A percentile compares a stretch with the other conserved stretches of the same genome.
Conservation (phyloP, 1,140 invertebrate species). For the Drosophila hydei region DNA sequence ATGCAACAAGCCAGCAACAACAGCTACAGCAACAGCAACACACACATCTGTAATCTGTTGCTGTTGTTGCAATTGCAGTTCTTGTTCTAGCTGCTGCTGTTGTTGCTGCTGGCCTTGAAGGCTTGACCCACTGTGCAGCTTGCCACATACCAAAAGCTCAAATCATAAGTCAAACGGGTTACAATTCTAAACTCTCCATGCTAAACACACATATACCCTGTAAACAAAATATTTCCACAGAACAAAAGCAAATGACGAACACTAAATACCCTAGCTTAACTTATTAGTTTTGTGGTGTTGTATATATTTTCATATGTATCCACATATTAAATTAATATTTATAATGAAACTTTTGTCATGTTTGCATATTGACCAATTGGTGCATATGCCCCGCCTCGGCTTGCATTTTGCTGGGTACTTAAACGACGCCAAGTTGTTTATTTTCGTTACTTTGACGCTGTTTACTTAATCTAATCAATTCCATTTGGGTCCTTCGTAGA, state of each 20-base stretch:
- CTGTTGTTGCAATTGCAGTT: conserved; percentile 32
- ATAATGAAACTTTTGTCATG: too few relatives aligned
- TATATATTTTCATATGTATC: too few relatives aligned
- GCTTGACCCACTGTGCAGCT: conserved; percentile 41
- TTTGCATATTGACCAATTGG: background rate
- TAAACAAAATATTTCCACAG: background rate
- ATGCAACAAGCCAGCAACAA: conserved; percentile 33
- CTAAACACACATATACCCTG: background rate
- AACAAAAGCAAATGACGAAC: too few relatives aligned
- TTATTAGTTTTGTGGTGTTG: too few relatives aligned
- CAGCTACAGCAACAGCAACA: conserved; percentile 28
- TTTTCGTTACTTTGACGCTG: conserved; percentile 23
- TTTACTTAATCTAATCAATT: conserved; percentile 47
- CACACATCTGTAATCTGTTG: background rate
- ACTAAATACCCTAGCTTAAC: too few relatives aligned
- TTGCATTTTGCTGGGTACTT: conserved; percentile 1
- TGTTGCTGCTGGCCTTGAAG: conserved; percentile 42
- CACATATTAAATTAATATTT: too few relatives aligned
- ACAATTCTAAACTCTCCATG: background rate
- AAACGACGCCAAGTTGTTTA: conserved; percentile 13
- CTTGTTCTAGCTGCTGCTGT: conserved; percentile 27
- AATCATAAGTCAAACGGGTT: conserved; percentile 16
- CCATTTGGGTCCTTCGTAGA: conserved; percentile 37
- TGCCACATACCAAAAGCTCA: conserved; percentile 15
- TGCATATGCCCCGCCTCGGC: background rate